A percentile compares a stretch with the other conserved stretches of the same genome.
phyloP scores from a whole-genome alignment of 2,797 vertebrate genomes.

The Sebastes paucispinis region DNA sequence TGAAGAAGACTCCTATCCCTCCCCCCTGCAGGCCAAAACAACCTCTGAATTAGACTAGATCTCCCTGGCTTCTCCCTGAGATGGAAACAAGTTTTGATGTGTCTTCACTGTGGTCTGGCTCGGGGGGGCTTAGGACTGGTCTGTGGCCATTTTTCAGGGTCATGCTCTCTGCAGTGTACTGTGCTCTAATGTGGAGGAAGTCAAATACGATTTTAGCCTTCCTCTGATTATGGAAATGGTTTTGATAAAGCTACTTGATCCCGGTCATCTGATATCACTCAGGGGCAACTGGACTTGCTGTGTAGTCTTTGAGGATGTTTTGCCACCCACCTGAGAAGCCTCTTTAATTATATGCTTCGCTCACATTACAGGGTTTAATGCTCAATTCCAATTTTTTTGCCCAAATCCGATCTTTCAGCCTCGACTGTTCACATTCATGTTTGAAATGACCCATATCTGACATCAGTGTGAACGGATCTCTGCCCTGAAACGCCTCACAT shows the following conservation, averaged over 20 bases:
- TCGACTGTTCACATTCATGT: too few relatives aligned
- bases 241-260: background rate
- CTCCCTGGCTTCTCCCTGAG: slow-evolving; percentile 17
- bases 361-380: too few relatives aligned
- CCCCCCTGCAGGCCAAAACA: slow-evolving; percentile 60
- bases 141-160: slow-evolving; percentile 4
- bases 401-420: too few relatives aligned
- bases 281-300: background rate
- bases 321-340: background rate
- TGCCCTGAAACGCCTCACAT: too few relatives aligned
- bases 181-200: background rate
- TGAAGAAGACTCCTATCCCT: slow-evolving; percentile 40
- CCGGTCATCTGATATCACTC: background rate
- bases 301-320: background rate
- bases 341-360: background rate
- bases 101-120: slow-evolving; percentile 7
- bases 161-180: background rate
- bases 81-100: slow-evolving; percentile 60
- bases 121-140: background rate
- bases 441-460: too few relatives aligned
- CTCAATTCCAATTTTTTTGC: too few relatives aligned
- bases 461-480: too few relatives aligned
- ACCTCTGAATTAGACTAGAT: slow-evolving; percentile 37
- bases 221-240: background rate
- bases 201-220: background rate